Evolutionary conservation across 1,140 invertebrate genomes (phyloP).

Genomic region (Heliconius hewitsoni): DNA sequence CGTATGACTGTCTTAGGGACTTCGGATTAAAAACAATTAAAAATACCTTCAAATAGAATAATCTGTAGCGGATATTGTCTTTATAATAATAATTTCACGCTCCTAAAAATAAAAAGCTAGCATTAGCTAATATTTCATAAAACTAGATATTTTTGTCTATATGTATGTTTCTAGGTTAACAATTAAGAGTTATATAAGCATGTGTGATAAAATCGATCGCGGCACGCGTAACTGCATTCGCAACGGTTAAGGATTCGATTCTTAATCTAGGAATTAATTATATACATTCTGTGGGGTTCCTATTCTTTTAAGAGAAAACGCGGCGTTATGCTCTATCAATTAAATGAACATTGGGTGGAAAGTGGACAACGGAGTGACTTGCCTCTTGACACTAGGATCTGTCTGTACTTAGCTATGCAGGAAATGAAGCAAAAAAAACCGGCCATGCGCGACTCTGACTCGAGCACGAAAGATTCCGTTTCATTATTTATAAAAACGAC

Average conservation of each 20-base stretch:
- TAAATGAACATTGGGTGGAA: not conserved
- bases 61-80: not conserved
- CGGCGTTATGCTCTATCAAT: not conserved
- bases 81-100: not conserved
- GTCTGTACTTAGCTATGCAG: not conserved
- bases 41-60: not conserved
- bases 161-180: constrained; percentile 3
- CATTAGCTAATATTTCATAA: constrained; percentile 3
- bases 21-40: not conserved
- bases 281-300: not conserved
- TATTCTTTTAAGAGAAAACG: not conserved
- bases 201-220: not conserved
- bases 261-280: not conserved
- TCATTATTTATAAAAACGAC: too few species aligned
- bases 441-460: too few species aligned
- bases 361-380: not conserved
- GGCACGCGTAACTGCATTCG: not conserved
- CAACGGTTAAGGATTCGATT: not conserved
- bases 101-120: not conserved
- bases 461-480: too few species aligned
- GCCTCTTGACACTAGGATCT: not conserved
- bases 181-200: not conserved
- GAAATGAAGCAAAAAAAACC: too few species aligned
- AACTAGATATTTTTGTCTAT: not conserved
- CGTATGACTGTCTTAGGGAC: not conserved